Conservation (phyloP, 2,888 invertebrate species). For the Lordiphosa andalusiaca region DNA sequence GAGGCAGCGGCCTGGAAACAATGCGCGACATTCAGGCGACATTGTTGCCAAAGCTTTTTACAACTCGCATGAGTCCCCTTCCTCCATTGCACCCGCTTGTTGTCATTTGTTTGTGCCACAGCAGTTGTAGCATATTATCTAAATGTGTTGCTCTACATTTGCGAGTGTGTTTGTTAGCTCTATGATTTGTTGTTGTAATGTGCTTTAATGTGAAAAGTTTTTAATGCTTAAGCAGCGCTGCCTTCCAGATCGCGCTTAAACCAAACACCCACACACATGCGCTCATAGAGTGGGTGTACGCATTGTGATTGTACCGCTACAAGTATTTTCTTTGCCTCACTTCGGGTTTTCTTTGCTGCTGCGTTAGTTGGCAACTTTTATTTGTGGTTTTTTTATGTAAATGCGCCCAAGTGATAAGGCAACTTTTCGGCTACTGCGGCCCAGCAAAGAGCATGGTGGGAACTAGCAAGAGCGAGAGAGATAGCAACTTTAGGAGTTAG, state of each 20-base stretch:
- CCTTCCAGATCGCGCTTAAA: conserved; percentile 32
- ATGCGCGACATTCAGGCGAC: conserved; percentile 74
- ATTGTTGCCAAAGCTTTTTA: conserved; percentile 75
- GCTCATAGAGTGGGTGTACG: conserved; percentile 1
- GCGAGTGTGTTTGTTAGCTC: conserved; percentile 50
- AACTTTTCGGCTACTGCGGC: conserved; percentile 70
- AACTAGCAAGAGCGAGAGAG: neutral
- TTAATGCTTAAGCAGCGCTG: conserved; percentile 72
- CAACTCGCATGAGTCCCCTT: conserved; percentile 62
- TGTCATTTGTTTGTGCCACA: conserved; percentile 70
- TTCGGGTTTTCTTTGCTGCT: conserved; percentile 43
- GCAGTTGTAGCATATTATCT: conserved; percentile 76
- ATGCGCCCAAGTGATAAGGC: conserved; percentile 76
- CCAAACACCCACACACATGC: conserved; percentile 14
- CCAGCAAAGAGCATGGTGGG: neutral
- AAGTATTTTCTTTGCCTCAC: conserved; percentile 56
- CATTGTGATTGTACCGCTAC: conserved; percentile 26
- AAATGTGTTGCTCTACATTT: conserved; percentile 68
- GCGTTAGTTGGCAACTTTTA: conserved; percentile 76
- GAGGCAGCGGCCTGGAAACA: conserved; percentile 71
- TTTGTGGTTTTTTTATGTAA: conserved; percentile 76
- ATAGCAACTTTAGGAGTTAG: conserved; percentile 2
- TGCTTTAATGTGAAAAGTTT: conserved; percentile 75
- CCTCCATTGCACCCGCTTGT: conserved; percentile 16
- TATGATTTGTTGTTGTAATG: conserved; percentile 76